Evolutionary conservation across 2,888 invertebrate species (phyloP).

Genomic region (Cephus pulcher): DNA sequence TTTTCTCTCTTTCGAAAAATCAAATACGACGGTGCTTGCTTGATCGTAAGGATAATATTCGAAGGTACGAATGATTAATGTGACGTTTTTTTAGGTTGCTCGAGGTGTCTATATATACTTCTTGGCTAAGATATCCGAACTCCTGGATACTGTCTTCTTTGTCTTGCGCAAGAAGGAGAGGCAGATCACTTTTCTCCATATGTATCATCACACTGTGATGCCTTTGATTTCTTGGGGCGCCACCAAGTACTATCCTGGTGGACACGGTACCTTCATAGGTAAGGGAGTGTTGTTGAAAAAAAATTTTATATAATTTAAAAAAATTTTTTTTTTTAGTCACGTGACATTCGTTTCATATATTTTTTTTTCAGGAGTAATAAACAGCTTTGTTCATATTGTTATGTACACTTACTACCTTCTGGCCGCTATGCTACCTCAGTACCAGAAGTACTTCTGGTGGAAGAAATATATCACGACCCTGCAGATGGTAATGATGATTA

Average conservation of each 20-base stretch:
- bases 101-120: constrained; percentile 87
- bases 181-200: constrained; percentile 90
- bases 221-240: constrained; percentile 94
- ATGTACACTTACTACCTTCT: constrained; percentile 95
- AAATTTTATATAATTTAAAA: background rate
- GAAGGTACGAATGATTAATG: constrained; percentile 66
- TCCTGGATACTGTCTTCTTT: constrained; percentile 93
- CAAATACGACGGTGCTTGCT: background rate
- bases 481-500: constrained; percentile 79
- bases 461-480: constrained; percentile 91
- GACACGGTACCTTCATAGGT: constrained; percentile 89
- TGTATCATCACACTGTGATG: constrained; percentile 96
- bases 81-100: constrained; percentile 70
- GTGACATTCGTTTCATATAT: background rate
- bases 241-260: constrained; percentile 86
- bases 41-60: background rate
- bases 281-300: constrained; percentile 12
- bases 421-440: constrained; percentile 88
- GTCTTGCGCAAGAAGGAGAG: constrained; percentile 90
- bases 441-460: constrained; percentile 93
- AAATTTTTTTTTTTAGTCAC: background rate
- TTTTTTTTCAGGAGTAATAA: constrained; percentile 76
- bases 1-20: background rate
- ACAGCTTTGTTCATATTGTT: constrained; percentile 93
- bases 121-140: constrained; percentile 89